Conservation (phyloP, 2,113 vertebrate species). For the Cheilinus undulatus region DNA sequence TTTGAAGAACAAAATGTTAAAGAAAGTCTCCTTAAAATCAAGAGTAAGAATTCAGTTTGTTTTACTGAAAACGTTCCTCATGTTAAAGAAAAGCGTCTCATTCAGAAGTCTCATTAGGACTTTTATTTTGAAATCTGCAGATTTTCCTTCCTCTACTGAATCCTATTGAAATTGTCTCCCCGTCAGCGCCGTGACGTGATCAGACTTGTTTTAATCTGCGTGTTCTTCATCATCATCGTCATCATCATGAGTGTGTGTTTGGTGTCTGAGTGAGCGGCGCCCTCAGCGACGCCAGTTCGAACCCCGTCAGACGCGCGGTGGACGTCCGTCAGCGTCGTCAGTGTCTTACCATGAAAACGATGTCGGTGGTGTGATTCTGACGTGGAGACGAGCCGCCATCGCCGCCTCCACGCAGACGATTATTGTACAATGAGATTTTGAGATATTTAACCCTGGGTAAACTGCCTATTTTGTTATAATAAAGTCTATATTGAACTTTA, state of each 20-base stretch:
- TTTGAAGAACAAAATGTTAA: too few species aligned
- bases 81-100: too few species aligned
- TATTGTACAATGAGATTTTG: constrained; percentile 90
- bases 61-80: too few species aligned
- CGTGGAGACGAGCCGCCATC: constrained; percentile 61
- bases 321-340: constrained; percentile 57
- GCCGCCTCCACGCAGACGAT: constrained; percentile 79
- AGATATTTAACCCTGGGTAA: constrained; percentile 95
- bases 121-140: too few species aligned
- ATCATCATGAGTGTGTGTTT: not conserved
- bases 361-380: constrained; percentile 21
- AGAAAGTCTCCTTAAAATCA: too few species aligned
- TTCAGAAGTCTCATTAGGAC: too few species aligned
- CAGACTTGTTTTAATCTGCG: too few species aligned
- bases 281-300: constrained; percentile 15
- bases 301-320: not conserved
- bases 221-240: not conserved
- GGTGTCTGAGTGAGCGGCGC: constrained; percentile 7
- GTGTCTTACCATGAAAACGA: constrained; percentile 81
- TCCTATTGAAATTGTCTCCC: not conserved
- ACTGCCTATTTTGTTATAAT: constrained; percentile 99
- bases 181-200: not conserved
- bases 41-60: too few species aligned
- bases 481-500: constrained; percentile 95
- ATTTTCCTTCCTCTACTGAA: not conserved